Percentiles rank a stretch among this genome's conserved stretches.
These are phyloP conservation scores for Zootoca vivipara DNA, from an alignment of 2,113 vertebrate genomes.

Conservation along the genomic window DNA sequence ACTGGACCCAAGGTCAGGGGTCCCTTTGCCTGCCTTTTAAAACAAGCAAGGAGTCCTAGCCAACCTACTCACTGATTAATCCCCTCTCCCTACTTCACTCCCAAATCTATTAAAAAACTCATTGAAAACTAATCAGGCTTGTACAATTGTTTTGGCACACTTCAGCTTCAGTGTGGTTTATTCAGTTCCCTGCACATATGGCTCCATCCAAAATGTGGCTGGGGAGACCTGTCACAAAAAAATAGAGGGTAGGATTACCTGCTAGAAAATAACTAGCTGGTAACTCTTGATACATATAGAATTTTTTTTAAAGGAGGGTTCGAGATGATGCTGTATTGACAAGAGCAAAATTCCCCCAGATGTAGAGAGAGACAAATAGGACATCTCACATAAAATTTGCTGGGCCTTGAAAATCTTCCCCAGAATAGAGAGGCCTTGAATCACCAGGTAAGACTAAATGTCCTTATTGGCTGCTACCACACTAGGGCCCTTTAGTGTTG, in stretches of 20 bases:
- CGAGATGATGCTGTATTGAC: background rate
- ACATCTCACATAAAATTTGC: background rate
- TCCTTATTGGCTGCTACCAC: background rate
- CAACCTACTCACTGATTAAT: background rate
- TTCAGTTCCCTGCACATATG: background rate
- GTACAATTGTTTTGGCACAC: background rate
- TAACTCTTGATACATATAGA: background rate
- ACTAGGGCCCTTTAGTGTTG: background rate
- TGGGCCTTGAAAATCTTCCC: background rate
- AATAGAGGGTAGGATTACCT: background rate
- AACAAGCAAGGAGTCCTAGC: background rate
- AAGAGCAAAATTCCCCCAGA: background rate
- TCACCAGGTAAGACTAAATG: background rate
- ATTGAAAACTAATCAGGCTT: background rate
- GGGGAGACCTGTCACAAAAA: background rate
- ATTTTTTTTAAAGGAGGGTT: background rate
- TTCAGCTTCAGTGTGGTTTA: background rate
- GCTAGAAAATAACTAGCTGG: conserved; percentile 3
- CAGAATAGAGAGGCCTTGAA: background rate
- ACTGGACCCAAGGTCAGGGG: no score
- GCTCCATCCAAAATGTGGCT: background rate
- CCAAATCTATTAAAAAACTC: background rate
- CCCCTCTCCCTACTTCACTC: background rate
- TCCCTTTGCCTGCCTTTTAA: no score
- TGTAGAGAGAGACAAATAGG: rapidly evolving